These are phyloP conservation scores for Ochlodes sylvanus DNA, from an alignment of 2,888 invertebrate genomes.

Conservation along the genomic window DNA sequence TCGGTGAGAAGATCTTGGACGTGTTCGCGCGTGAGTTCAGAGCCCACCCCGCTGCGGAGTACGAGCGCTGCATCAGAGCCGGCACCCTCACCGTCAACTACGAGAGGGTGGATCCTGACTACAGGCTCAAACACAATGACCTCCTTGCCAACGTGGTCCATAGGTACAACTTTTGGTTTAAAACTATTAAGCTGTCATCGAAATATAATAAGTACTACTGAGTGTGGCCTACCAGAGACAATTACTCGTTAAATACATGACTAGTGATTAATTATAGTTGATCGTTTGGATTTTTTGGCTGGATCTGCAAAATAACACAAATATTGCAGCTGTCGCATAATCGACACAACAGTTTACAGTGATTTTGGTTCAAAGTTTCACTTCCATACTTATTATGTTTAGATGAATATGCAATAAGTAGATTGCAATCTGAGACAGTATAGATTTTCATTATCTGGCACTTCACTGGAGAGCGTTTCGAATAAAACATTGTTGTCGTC, in stretches of 20 bases:
- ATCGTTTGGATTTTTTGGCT: background rate
- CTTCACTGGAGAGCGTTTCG: conserved; percentile 36
- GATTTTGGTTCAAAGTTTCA: background rate
- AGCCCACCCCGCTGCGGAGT: conserved; percentile 96
- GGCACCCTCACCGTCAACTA: conserved; percentile 98
- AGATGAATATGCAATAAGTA: conserved; percentile 45
- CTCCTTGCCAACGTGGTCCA: conserved; percentile 96
- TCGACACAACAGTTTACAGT: too few relatives aligned
- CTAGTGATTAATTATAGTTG: background rate
- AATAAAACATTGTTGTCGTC: conserved; percentile 20
- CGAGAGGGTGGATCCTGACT: conserved; percentile 95
- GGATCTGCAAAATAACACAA: too few relatives aligned
- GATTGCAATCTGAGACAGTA: conserved; percentile 49
- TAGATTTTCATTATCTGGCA: conserved; percentile 46
- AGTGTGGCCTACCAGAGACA: background rate
- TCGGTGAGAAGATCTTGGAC: conserved; percentile 95
- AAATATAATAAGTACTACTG: conserved; percentile 11
- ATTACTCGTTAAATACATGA: too few relatives aligned
- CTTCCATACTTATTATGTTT: conserved; percentile 23
- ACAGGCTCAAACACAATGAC: conserved; percentile 96
- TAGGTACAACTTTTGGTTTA: conserved; percentile 86
- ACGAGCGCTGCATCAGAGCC: conserved; percentile 95
- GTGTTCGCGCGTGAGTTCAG: conserved; percentile 97
- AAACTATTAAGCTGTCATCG: conserved; percentile 20
- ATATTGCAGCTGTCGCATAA: background rate